These are phyloP conservation scores for Rhyacichthys aspro DNA, from an alignment of 2,797 vertebrate genomes.

Conservation along the genomic window DNA sequence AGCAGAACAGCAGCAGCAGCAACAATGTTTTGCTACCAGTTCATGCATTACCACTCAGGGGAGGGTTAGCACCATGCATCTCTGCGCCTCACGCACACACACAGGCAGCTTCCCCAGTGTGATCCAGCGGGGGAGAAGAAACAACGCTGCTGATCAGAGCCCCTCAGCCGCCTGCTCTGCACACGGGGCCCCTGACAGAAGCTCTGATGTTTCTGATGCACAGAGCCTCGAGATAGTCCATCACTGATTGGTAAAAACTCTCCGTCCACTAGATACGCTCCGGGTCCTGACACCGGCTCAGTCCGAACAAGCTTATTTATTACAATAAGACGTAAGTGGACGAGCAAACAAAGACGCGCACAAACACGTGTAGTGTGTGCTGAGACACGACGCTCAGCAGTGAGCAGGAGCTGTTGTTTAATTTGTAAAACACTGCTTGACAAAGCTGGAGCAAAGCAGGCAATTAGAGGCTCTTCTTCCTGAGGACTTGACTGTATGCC, in stretches of 20 bases:
- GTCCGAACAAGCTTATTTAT: conserved; percentile 31
- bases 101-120: conserved; percentile 60
- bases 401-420: conserved; percentile 66
- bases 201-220: conserved; percentile 67
- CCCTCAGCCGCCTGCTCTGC: conserved; percentile 68
- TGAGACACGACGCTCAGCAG: conserved; percentile 46
- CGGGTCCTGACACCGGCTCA: conserved; percentile 50
- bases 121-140: conserved; percentile 48
- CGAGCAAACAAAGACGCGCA: conserved; percentile 48
- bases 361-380: conserved; percentile 11
- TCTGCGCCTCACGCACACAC: conserved; percentile 80
- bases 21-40: conserved; percentile 81
- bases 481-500: conserved; percentile 80
- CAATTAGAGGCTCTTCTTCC: conserved; percentile 81
- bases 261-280: conserved; percentile 46
- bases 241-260: conserved; percentile 78
- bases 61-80: conserved; percentile 77
- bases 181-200: conserved; percentile 70
- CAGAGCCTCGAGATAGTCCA: conserved; percentile 70
- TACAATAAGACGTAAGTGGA: conserved; percentile 50
- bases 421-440: conserved; percentile 78
- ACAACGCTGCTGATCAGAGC: conserved; percentile 74
- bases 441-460: conserved; percentile 74
- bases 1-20: conserved; percentile 71
- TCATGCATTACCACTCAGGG: conserved; percentile 83